Evolutionary conservation across 2,888 invertebrate genomes (phyloP), one percentile per base, ranked within the genome.

Genomic region (Netelia fuscicornis): DNA sequence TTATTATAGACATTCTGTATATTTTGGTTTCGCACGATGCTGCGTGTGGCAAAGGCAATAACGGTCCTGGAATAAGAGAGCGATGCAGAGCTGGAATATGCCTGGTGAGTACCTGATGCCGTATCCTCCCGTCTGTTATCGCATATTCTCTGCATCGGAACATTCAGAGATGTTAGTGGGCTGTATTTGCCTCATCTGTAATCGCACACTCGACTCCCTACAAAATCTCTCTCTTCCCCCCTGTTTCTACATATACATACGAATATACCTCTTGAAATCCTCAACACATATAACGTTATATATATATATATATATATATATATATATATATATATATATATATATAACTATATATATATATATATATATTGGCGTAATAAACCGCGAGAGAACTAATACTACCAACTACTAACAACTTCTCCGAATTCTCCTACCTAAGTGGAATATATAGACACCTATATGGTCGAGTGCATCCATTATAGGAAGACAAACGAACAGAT

Each of bases 401-500:
- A 48, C 48, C 13, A 48, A 13, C 48, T 48, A 48, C 48, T 48
- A 48, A 48, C 48, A 48, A 48, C 48, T 48, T 48, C 48, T 13
- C 13, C 10, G 48, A 30, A 5, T 30, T 30, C 30, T 48, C 48
- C 48, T 13, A 48, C 10, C 10, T 48, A 48, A 13, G 11, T 13
- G 48, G 10, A 11, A 48, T 48, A 13, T 48, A 13, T 48, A 48
- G 1, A 48, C 13, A 3, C 13, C 10, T 48, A 48, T 48, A 48
- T 13, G 48, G 13, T 10, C 20, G 20, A 58, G 67, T 81, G 60
- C 60, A 44, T 30, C n/a, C 54, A 72, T 37, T 11, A 44, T 77
- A 54, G 25, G 42, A 60, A 2, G 64, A 44, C 56, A 30, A 78
- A 56, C 75, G 64, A 79, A 79, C 37, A 75, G 77, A 84, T 84